Evolutionary conservation across 2,797 vertebrate genomes (phyloP).

Genomic region (Pseudopleuronectes americanus): DNA sequence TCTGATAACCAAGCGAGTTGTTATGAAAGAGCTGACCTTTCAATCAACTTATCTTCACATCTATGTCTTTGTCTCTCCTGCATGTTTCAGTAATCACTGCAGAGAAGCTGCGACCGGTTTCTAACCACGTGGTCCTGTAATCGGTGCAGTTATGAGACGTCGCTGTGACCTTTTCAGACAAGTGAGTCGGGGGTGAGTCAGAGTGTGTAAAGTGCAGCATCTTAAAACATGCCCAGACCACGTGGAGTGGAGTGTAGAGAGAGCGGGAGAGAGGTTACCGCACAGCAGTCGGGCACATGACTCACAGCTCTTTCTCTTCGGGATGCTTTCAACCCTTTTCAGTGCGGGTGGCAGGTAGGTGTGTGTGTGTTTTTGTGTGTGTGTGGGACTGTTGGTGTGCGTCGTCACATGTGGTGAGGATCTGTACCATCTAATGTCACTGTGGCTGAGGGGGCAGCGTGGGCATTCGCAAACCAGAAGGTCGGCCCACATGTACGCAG

Average conservation of each 20-base stretch:
- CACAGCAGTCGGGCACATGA: constrained; percentile 58
- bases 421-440: constrained; percentile 28
- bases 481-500: no score
- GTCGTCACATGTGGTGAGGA: constrained; percentile 57
- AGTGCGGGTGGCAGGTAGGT: constrained; percentile 57
- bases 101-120: constrained; percentile 10
- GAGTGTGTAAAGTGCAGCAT: constrained; percentile 53
- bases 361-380: constrained; percentile 46
- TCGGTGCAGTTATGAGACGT: constrained; percentile 53
- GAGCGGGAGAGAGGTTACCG: constrained; percentile 44
- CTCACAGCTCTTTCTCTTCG: constrained; percentile 65
- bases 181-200: constrained; percentile 63
- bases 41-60: background rate
- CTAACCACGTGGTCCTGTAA: constrained; percentile 39
- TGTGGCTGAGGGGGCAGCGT: no score
- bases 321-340: constrained; percentile 47
- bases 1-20: background rate
- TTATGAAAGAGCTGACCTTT: constrained; percentile 15
- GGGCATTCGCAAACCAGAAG: no score
- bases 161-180: constrained; percentile 66
- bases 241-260: constrained; percentile 57
- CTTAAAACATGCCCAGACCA: constrained; percentile 61
- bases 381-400: constrained; percentile 52
- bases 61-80: background rate
- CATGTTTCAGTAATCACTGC: constrained; percentile 29